Percentiles rank a stretch among this genome's conserved stretches.
These are phyloP conservation scores for Ernsta delagoae DNA, from an alignment of 2,888 invertebrate genomes.

Conservation along the genomic window DNA sequence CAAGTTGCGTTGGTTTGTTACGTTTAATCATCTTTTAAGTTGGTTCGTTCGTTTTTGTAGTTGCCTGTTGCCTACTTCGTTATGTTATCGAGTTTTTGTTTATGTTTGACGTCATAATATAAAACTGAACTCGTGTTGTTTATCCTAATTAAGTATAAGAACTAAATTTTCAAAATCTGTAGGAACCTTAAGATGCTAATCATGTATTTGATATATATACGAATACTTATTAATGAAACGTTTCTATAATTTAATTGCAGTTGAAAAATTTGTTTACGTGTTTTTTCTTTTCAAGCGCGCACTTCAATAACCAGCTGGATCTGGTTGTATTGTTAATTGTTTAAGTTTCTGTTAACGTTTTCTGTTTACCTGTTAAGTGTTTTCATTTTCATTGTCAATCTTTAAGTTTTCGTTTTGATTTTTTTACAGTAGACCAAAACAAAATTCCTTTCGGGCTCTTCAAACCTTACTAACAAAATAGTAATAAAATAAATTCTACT, in stretches of 20 bases:
- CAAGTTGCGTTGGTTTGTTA: slow-evolving; percentile 35
- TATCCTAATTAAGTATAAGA: not conserved
- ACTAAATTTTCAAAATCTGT: no score
- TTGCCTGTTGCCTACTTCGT: slow-evolving; percentile 1
- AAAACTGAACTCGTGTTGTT: not conserved
- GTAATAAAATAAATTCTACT: not conserved
- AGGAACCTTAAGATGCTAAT: no score
- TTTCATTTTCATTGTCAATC: not conserved
- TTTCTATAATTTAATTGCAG: no score
- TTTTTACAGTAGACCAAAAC: not conserved
- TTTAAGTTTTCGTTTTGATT: slow-evolving; percentile 10
- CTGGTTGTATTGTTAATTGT: slow-evolving; percentile 17
- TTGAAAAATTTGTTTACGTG: not conserved
- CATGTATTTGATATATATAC: no score
- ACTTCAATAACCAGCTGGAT: slow-evolving; percentile 10
- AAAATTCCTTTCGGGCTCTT: no score
- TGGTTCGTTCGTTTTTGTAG: slow-evolving; percentile 22
- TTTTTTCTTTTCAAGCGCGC: not conserved
- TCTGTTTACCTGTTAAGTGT: slow-evolving; percentile 25
- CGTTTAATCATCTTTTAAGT: slow-evolving; percentile 30
- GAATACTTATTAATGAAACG: no score
- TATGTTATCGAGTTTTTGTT: slow-evolving; percentile 31
- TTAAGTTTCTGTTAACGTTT: slow-evolving; percentile 33
- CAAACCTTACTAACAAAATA: not conserved
- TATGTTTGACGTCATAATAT: not conserved